Conservation (phyloP, 92 coral and sea anemone genomes). For the Heteractis magnifica region DNA sequence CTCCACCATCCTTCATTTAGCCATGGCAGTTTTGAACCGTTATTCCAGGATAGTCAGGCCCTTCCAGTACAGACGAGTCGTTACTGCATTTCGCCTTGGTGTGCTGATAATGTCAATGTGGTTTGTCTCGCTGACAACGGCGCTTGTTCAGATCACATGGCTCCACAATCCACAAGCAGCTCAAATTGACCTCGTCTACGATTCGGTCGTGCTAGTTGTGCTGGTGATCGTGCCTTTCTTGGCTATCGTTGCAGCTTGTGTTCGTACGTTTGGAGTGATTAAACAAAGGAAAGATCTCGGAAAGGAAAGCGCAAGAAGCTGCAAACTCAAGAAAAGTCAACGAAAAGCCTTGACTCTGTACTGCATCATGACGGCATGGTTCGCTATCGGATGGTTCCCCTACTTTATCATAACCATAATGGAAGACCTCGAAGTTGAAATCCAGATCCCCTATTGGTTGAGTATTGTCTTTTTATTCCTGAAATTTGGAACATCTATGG, state of each 20-base stretch:
- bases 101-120: slow-evolving; percentile 26
- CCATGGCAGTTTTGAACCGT: slow-evolving; percentile 53
- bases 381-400: slow-evolving; percentile 71
- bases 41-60: slow-evolving; percentile 61
- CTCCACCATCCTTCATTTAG: slow-evolving; percentile 64
- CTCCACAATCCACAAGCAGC: neutral
- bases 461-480: slow-evolving; percentile 44
- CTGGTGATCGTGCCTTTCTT: slow-evolving; percentile 44
- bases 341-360: slow-evolving; percentile 44
- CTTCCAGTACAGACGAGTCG: slow-evolving; percentile 38
- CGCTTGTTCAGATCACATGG: slow-evolving; percentile 49
- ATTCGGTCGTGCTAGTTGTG: slow-evolving; percentile 22
- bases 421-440: slow-evolving; percentile 38
- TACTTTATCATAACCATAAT: slow-evolving; percentile 56
- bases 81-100: slow-evolving; percentile 33
- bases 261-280: slow-evolving; percentile 33
- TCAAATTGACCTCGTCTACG: slow-evolving; percentile 20
- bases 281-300: slow-evolving; percentile 20
- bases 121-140: slow-evolving; percentile 36
- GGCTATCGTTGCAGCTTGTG: slow-evolving; percentile 30
- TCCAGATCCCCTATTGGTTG: slow-evolving; percentile 52
- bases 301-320: neutral
- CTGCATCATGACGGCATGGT: slow-evolving; percentile 49
- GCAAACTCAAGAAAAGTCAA: slow-evolving; percentile 39
- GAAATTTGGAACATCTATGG: slow-evolving; percentile 58